These are phyloP conservation scores for Gallirallus australis DNA, from an alignment of 2,797 vertebrate species.

Conservation along the genomic window DNA sequence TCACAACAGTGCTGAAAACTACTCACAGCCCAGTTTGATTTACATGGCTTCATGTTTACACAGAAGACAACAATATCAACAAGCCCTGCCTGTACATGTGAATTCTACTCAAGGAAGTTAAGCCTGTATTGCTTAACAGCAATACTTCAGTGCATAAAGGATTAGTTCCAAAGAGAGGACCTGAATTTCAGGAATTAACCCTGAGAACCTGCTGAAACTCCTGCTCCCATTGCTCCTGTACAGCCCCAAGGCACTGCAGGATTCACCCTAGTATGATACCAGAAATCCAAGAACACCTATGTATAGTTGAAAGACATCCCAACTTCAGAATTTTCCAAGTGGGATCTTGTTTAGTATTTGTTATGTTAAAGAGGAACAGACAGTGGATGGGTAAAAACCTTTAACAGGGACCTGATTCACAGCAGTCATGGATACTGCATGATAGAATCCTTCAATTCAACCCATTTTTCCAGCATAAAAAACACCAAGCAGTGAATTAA, in stretches of 20 bases:
- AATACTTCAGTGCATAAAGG: neutral
- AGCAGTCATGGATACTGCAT: neutral
- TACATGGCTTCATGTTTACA: neutral
- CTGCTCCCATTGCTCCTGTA: neutral
- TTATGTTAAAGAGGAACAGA: neutral
- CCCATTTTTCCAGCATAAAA: neutral
- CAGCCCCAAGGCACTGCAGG: neutral
- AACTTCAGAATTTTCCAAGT: neutral
- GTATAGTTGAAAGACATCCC: neutral
- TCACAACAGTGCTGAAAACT: neutral
- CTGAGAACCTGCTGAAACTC: neutral
- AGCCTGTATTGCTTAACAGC: neutral
- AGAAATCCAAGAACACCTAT: neutral
- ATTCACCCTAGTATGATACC: neutral
- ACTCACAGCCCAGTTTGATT: neutral
- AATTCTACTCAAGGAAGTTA: neutral
- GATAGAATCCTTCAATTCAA: neutral
- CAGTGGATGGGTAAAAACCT: neutral
- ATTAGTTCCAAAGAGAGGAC: neutral
- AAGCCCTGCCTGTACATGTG: neutral
- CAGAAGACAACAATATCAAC: neutral
- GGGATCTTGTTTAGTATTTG: neutral
- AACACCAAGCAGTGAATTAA: neutral
- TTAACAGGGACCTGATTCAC: neutral
- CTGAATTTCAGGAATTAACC: conserved; percentile 26